Evolutionary conservation across 1,140 invertebrate species (phyloP), one percentile per base, ranked within the genome.

Genomic region (Dreissena polymorpha): DNA sequence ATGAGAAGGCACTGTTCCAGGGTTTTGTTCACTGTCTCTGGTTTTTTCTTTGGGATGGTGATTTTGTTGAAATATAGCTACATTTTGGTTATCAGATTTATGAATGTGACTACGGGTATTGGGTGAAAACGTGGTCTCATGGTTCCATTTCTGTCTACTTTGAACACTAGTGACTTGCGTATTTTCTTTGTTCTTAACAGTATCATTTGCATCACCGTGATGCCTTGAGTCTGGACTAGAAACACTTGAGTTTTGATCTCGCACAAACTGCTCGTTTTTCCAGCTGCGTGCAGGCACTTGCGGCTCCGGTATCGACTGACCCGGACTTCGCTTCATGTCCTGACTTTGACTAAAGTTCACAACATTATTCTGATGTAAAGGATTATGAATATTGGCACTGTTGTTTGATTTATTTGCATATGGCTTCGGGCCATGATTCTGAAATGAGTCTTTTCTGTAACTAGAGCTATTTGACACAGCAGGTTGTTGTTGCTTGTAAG

Each of bases 351-450:
- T 64, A 71, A 60, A 64, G 79, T 82, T 55, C 10, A 63, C 60
- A n/a, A 53, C 27, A 51, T 64, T 60, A 65, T 80, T 80, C 57
- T 71, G 68, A 72, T 71, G 60, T 63, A 67, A 49, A 39, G 79
- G 71, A 64, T 68, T 82, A 68, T 83, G 78, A 60, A 73, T 70
- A 65, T 72, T 71, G 60, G 71, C 68, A 85, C 67, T 71, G 57
- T 60, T 53, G 21, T 39, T 49, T 63, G 80, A 39, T 78, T 82
- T 85, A 21, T 84, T 86, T 70, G 84, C 84, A 79, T 85, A 86
- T 39, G 68, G 63, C 69, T 63, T 71, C 51, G 79, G 79, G 23
- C 14, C 69, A 57, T 55, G 70, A 39, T 68, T 82, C 50, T 82
- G 79, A 63, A 82, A 82, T 51, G 79, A 82, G 65, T 82, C 72